phyloP scores from a whole-genome alignment of 35 echinoderm and acorn worm species.

The Ptychodera flava region DNA sequence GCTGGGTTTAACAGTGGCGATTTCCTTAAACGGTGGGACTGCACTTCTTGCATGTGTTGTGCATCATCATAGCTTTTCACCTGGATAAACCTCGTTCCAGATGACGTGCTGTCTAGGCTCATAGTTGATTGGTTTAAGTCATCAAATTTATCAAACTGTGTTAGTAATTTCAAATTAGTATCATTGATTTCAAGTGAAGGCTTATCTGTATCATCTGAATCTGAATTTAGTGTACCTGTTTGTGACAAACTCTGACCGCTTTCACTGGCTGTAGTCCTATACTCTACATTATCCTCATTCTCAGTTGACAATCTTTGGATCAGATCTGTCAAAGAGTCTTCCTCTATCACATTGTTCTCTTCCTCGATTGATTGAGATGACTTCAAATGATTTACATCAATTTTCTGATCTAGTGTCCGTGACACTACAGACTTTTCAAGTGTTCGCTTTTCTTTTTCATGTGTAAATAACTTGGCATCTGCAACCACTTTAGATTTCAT shows the following conservation, averaged over 20 bases:
- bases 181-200: background rate
- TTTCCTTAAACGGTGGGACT: background rate
- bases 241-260: background rate
- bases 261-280: background rate
- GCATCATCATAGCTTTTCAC: background rate
- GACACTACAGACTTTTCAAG: too few species aligned
- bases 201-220: background rate
- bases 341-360: background rate
- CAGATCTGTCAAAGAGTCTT: background rate
- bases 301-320: background rate
- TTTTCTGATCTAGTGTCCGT: background rate
- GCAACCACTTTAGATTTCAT: constrained; percentile 17
- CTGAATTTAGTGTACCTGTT: background rate
- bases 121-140: background rate
- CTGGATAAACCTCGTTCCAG: background rate
- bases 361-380: background rate
- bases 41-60: background rate
- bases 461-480: constrained; percentile 4
- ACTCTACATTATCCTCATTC: background rate
- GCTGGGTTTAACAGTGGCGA: constrained; percentile 4
- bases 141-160: background rate
- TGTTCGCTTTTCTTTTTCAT: constrained; percentile 3
- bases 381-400: background rate
- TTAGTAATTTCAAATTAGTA: too few species aligned
- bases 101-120: background rate